phyloP scores from a whole-genome alignment of 2,797 vertebrate genomes.

The Pterois miles region DNA sequence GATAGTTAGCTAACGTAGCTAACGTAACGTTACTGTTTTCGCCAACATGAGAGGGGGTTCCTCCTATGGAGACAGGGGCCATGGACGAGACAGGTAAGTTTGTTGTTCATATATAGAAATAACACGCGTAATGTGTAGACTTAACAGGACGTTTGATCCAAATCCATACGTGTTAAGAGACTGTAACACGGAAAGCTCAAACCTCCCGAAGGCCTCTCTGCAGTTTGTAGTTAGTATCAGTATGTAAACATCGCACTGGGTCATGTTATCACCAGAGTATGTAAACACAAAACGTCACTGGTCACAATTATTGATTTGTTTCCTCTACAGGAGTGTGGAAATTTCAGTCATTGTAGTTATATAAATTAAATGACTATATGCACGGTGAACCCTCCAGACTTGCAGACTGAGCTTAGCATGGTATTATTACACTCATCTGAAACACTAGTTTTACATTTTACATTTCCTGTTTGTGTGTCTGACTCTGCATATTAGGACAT shows the following conservation, averaged over 20 bases:
- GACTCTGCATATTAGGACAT: background rate
- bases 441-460: too few relatives aligned
- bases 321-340: background rate
- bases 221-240: too few relatives aligned
- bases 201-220: background rate
- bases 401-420: background rate
- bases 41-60: constrained; percentile 83
- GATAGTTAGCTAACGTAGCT: background rate
- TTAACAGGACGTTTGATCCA: background rate
- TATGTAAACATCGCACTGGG: background rate
- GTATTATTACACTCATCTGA: background rate
- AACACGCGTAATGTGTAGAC: background rate
- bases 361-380: background rate
- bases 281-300: background rate
- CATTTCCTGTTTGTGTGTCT: background rate
- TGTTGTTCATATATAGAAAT: background rate
- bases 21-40: background rate
- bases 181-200: background rate
- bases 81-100: constrained; percentile 86
- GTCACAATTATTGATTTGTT: background rate
- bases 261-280: background rate
- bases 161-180: background rate
- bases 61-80: constrained; percentile 88
- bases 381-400: background rate
- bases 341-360: too few relatives aligned